Evolutionary conservation across 2,888 invertebrate genomes (phyloP).

Genomic region (Mimumesa dahlbomi): DNA sequence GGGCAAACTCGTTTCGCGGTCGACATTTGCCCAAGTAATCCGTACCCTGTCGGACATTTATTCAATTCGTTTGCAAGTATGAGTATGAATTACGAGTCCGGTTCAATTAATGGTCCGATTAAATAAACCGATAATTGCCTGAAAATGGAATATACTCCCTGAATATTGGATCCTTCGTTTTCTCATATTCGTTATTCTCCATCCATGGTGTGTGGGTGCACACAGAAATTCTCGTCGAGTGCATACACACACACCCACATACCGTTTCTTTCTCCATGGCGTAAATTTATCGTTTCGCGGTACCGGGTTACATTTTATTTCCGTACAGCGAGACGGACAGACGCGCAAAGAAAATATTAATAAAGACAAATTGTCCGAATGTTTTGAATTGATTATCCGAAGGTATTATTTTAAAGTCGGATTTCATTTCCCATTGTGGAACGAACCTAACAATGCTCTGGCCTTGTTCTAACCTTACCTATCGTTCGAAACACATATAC

Average conservation of each 20-base stretch:
- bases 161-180: conserved; percentile 65
- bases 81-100: conserved; percentile 55
- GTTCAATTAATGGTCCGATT: conserved; percentile 75
- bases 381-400: too few species aligned
- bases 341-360: too few species aligned
- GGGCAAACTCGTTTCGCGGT: conserved; percentile 8
- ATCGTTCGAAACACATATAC: conserved; percentile 41
- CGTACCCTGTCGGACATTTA: conserved; percentile 47
- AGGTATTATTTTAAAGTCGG: too few species aligned
- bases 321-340: too few species aligned
- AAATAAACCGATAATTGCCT: conserved; percentile 76
- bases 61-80: conserved; percentile 56
- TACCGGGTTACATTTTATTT: too few species aligned
- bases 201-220: background rate
- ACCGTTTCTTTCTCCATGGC: background rate
- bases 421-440: background rate
- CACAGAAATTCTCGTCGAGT: background rate
- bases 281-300: background rate
- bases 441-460: conserved; percentile 9
- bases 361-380: too few species aligned
- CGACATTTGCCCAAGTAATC: conserved; percentile 39
- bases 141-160: conserved; percentile 69
- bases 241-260: background rate
- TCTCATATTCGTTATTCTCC: conserved; percentile 63
- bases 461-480: conserved; percentile 51